Base-by-base conservation (phyloP, 2,113 vertebrate species). In the Casuarius casuarius region DNA sequence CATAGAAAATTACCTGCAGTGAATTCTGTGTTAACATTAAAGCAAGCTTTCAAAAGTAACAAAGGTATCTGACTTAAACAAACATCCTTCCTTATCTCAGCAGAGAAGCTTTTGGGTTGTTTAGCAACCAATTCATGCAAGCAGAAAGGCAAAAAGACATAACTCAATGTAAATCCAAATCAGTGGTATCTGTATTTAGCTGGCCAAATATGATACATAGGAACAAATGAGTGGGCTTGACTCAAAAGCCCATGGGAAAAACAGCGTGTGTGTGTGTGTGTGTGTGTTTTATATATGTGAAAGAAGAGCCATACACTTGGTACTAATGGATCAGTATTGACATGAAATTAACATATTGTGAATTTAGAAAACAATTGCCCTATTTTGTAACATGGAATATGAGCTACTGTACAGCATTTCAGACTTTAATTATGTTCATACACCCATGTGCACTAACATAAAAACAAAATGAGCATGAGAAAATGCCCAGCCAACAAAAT, bases 311-410 rank as follows among this genome's bases (percentile, higher is more conserved):
- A 59, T 81, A 18, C 12, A 84, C 80, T 90, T 95, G 75, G 44
- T 73, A 86, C 79, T 90, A 95, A 95, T 46, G 21, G 35, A 95
- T 70, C 51, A 74, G 56, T 61, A 95, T 21, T 94, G 94, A 90
- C 94, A 93, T 40, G 51, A 33, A 72, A 92, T 91, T 65, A 92
- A 84, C 67, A 35, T 33, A 76, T 63, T 95, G 70, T 78, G 83
- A 91, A 88, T 92, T 68, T 85, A 95, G 70, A 87, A 94, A 94
- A 80, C 38, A 83, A 93, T 88, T 90, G 78, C 59, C 67, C 33
- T 87, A 87, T 75, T 92, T 88, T 92, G 17, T 82, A 92, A 91
- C 26, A 66, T 11, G 20, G 10, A 73, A 49, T 38, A 59, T 21
- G 92, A 90, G 56, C 70, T 52, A 81, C 79, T 92, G 80, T 31